These are phyloP conservation scores for Teleiodes luculella DNA, from an alignment of 2,888 invertebrate species.

Conservation along the genomic window DNA sequence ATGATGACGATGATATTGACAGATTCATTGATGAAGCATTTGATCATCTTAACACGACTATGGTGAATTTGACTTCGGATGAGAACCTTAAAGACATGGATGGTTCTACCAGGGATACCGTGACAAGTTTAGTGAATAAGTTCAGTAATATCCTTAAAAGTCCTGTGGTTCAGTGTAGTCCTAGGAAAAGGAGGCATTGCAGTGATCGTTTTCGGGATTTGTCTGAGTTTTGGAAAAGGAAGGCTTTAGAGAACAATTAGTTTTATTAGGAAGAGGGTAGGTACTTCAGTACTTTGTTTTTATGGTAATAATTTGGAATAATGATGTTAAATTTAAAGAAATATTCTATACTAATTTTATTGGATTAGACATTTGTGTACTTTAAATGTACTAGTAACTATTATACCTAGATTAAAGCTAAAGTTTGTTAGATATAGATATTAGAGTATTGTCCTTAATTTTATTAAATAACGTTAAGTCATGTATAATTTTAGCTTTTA, in stretches of 20 bases:
- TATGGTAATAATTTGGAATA: not conserved
- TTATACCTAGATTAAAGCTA: too few relatives aligned
- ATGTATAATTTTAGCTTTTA: too few relatives aligned
- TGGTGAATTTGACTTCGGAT: conserved; percentile 34
- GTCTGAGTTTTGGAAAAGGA: conserved; percentile 59
- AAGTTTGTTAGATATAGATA: too few relatives aligned
- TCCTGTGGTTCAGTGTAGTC: conserved; percentile 44
- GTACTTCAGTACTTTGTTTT: conserved; percentile 11
- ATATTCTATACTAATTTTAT: too few relatives aligned
- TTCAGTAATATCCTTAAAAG: conserved; percentile 53
- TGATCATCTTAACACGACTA: conserved; percentile 47
- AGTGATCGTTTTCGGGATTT: conserved; percentile 58
- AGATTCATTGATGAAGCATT: conserved; percentile 65
- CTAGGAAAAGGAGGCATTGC: conserved; percentile 45
- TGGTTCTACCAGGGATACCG: conserved; percentile 36
- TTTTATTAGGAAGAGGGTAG: conserved; percentile 19
- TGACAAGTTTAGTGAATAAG: conserved; percentile 60
- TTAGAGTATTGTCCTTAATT: too few relatives aligned
- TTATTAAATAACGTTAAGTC: too few relatives aligned
- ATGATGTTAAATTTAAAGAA: not conserved
- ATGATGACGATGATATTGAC: conserved; percentile 48
- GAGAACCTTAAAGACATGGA: not conserved
- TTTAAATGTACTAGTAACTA: too few relatives aligned
- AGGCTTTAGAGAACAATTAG: conserved; percentile 25
- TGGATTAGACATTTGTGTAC: too few relatives aligned